Base-by-base conservation (phyloP, 2,888 invertebrate genomes). In the Ectemnius continuus region DNA sequence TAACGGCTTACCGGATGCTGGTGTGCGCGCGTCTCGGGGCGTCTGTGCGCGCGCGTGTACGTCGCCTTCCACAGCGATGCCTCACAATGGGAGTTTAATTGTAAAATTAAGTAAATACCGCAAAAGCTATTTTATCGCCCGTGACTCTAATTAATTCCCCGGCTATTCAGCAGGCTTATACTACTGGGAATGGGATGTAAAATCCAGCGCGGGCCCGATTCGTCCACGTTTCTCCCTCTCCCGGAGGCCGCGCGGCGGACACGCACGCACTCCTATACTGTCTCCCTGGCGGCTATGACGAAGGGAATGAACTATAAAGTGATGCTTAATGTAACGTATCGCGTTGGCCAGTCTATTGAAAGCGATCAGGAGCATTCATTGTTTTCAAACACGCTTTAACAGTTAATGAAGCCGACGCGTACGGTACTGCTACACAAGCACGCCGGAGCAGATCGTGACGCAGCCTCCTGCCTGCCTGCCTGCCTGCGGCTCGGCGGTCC, bases 41-140 rank as follows among this genome's bases (percentile, higher is more conserved):
- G 52, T 16, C 36, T 2, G 11, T 36, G 36, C 11, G 36, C 11
- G 5, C 8, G 36, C 11, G 5, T 0, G 36, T 36, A 8, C 11
- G 8, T 36, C 36, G 36, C 28, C 4, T 8, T 56, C 18, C 18
- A 16, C 11, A 4, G 46, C 58, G 66, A 18, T 36, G 23, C 23
- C 61, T 64, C 63, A 36, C 36, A 70, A 76, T 58, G 11, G 58
- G n/a, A 23, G 46, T 45, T 67, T 71, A 71, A 76, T 68, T 67
- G 66, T 67, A 56, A 70, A 70, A 70, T 71, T 61, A 67, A 70
- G 76, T 47, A 76, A 71, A 65, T 71, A 28, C 26, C 52, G 67
- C 66, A 61, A 67, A 70, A 56, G 52, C 61, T 63, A 61, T 36
- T 68, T 36, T 36, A 36, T 36, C 36, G 36, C 36, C 36, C 36